Conservation (phyloP, 2,113 vertebrate species). For the Montifringilla adamsi region DNA sequence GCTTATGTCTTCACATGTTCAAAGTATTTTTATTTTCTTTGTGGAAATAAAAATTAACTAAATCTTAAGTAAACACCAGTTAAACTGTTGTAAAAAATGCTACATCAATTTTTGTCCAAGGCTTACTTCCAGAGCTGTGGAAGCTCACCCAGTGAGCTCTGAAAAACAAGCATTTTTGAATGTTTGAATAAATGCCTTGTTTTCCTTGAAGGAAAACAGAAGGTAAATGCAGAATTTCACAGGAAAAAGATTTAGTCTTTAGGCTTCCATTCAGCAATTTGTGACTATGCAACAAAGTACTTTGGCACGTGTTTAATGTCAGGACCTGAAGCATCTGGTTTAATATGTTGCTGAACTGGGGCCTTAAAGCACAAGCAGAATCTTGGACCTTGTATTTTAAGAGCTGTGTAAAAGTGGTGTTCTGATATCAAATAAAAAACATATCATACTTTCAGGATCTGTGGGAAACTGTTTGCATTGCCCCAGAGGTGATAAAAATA, state of each 20-base stretch:
- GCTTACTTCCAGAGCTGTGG: not conserved
- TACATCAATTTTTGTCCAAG: not conserved
- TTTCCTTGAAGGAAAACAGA: not conserved
- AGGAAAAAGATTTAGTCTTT: not conserved
- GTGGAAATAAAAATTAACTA: not conserved
- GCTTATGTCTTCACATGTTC: conserved; percentile 26
- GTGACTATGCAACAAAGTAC: conserved; percentile 12
- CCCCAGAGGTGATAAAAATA: conserved; percentile 76
- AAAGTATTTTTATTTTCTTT: conserved; percentile 40
- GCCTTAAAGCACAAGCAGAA: conserved; percentile 35
- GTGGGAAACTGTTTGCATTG: conserved; percentile 74
- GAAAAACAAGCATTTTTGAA: not conserved
- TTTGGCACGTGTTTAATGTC: conserved; percentile 48
- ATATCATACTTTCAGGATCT: conserved; percentile 68
- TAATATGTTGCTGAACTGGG: conserved; percentile 45
- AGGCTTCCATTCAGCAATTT: not conserved
- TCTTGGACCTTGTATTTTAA: conserved; percentile 42
- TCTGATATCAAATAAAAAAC: conserved; percentile 65
- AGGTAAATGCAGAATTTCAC: not conserved
- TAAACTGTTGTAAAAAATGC: not conserved
- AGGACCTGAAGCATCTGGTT: conserved; percentile 32
- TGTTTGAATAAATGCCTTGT: not conserved
- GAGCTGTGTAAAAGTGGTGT: conserved; percentile 52
- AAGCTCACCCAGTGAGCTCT: not conserved
- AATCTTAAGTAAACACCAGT: not conserved